Percentiles rank a stretch among this genome's conserved stretches.
These are phyloP conservation scores for Siphamia tubifer DNA, from an alignment of 2,113 vertebrate genomes.

Conservation along the genomic window DNA sequence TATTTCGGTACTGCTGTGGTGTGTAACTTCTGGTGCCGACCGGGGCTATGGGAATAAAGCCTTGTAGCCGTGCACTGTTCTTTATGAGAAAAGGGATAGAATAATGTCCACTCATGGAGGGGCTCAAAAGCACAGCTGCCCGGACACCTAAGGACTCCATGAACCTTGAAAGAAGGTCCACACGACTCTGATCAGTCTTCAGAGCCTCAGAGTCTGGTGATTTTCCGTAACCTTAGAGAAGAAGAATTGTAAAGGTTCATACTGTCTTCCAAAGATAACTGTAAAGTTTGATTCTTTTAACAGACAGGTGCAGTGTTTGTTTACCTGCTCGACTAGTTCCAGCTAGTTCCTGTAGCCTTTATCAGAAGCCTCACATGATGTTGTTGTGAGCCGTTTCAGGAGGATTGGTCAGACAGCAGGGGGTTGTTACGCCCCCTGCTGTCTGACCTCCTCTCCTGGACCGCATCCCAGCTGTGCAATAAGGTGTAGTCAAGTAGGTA, in stretches of 20 bases:
- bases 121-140: conserved; percentile 86
- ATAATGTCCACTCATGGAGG: conserved; percentile 94
- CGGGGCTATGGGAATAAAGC: conserved; percentile 89
- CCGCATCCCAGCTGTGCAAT: too few species aligned
- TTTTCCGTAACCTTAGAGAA: conserved; percentile 86
- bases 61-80: conserved; percentile 77
- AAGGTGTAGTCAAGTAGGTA: too few species aligned
- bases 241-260: conserved; percentile 16
- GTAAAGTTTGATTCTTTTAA: too few species aligned
- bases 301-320: too few species aligned
- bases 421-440: too few species aligned
- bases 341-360: too few species aligned
- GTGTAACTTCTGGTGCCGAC: conserved; percentile 86
- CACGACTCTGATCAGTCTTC: conserved; percentile 82
- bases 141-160: conserved; percentile 82
- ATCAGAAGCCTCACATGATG: too few species aligned
- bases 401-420: too few species aligned
- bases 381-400: too few species aligned
- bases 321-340: too few species aligned
- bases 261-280: too few species aligned
- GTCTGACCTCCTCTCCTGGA: too few species aligned
- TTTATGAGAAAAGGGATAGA: conserved; percentile 90
- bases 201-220: conserved; percentile 77
- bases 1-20: conserved; percentile 82
- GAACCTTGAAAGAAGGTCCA: conserved; percentile 81